Conservation (phyloP, 2,888 invertebrate species). For the Flexamia atlantica region DNA sequence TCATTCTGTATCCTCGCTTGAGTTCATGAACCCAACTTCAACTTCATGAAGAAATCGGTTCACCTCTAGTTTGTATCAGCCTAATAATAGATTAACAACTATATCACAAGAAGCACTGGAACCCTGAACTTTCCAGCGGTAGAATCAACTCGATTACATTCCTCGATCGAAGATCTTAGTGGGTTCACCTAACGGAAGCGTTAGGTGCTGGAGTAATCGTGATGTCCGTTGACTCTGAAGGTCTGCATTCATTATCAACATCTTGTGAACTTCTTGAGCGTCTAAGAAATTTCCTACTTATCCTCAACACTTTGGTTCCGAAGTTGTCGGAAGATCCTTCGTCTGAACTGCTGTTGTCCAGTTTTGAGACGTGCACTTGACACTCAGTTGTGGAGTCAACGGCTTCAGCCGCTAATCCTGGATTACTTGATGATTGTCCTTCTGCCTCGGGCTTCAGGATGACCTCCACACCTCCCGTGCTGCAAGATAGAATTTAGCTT, state of each 20-base stretch:
- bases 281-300: slow-evolving; percentile 61
- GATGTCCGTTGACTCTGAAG: not conserved
- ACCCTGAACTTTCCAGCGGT: slow-evolving; percentile 23
- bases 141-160: not conserved
- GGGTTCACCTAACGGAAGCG: slow-evolving; percentile 13
- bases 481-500: not conserved
- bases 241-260: not conserved
- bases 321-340: slow-evolving; percentile 56
- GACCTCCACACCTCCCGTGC: slow-evolving; percentile 14
- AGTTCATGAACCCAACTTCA: too few species aligned
- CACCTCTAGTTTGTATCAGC: not conserved
- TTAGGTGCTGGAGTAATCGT: not conserved
- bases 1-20: too few species aligned
- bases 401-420: not conserved
- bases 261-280: slow-evolving; percentile 21
- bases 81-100: not conserved
- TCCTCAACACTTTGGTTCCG: slow-evolving; percentile 58
- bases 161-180: not conserved
- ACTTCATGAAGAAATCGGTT: not conserved
- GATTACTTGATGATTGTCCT: slow-evolving; percentile 37
- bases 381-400: not conserved
- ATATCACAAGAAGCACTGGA: slow-evolving; percentile 31
- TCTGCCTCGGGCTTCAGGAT: slow-evolving; percentile 24
- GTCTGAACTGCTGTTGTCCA: slow-evolving; percentile 14
- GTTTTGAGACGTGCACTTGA: slow-evolving; percentile 28